A percentile compares a stretch with the other conserved stretches of the same genome.
Conservation (phyloP, 2,113 vertebrate genomes). For the Thunnus thynnus region DNA sequence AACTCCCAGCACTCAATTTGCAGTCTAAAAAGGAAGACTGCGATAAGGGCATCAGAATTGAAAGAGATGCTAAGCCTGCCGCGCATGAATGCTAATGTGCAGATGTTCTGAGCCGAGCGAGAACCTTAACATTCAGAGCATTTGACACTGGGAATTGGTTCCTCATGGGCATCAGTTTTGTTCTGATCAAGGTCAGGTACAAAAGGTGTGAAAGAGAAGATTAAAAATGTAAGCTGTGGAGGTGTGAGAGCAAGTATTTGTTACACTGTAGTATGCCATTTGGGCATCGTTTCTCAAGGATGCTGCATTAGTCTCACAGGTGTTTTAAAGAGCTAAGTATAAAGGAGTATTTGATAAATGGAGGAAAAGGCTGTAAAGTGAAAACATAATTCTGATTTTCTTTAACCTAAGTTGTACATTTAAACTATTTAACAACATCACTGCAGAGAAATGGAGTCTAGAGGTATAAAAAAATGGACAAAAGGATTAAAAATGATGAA, state of each 20-base stretch:
- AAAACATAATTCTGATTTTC: neutral
- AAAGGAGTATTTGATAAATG: neutral
- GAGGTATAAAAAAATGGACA: neutral
- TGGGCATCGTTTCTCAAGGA: neutral
- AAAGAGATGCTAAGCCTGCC: conserved; percentile 47
- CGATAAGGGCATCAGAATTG: conserved; percentile 48
- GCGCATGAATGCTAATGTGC: conserved; percentile 59
- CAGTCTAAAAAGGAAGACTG: conserved; percentile 38
- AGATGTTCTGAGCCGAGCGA: conserved; percentile 52
- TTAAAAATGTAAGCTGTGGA: conserved; percentile 27
- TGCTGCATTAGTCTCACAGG: neutral
- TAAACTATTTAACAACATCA: neutral
- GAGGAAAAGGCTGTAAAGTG: neutral
- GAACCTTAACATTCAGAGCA: conserved; percentile 43
- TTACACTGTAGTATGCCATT: neutral
- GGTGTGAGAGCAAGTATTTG: conserved; percentile 12
- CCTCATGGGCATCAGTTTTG: conserved; percentile 41
- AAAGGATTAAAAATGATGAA: neutral
- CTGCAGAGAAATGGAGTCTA: neutral
- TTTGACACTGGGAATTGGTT: conserved; percentile 33
- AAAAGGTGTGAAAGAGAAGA: conserved; percentile 55
- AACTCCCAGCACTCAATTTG: conserved; percentile 41
- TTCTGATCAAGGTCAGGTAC: conserved; percentile 59
- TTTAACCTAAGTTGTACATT: neutral
- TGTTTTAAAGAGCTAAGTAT: neutral